Percentiles rank a stretch among this genome's conserved stretches.
Evolutionary conservation across 2,113 vertebrate genomes (phyloP).

Genomic region (Empidonax alnorum): DNA sequence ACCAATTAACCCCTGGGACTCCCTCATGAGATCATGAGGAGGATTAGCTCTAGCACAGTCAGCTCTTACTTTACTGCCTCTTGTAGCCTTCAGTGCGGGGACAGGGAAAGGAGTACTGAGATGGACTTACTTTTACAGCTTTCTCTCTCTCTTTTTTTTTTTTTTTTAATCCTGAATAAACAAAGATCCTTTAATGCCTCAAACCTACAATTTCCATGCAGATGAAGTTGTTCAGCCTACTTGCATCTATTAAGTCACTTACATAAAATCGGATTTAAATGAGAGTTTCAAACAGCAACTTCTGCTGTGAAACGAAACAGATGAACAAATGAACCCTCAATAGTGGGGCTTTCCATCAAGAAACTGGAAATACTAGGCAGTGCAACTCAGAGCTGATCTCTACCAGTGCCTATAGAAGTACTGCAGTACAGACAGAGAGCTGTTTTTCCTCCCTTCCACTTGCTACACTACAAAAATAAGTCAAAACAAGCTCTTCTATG

Average conservation of each 20-base stretch:
- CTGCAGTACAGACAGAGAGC: background rate
- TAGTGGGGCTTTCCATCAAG: background rate
- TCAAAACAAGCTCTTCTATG: background rate
- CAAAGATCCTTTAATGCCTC: background rate
- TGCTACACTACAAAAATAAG: background rate
- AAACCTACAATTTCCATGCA: background rate
- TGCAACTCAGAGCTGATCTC: background rate
- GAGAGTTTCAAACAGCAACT: background rate
- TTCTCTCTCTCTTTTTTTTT: background rate
- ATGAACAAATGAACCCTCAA: background rate
- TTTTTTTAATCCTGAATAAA: background rate
- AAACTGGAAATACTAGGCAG: background rate
- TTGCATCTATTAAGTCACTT: background rate
- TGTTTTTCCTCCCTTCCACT: background rate
- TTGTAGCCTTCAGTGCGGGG: background rate
- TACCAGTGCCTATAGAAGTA: background rate
- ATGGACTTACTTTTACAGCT: background rate
- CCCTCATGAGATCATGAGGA: background rate
- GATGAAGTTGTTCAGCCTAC: background rate
- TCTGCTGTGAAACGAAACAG: background rate
- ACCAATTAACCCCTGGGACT: background rate
- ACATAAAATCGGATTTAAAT: background rate
- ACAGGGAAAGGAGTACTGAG: background rate
- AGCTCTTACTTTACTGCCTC: background rate
- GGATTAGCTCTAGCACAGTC: background rate